Base-by-base conservation (phyloP, 2,113 vertebrate genomes). In the Odobenus rosmarus region DNA sequence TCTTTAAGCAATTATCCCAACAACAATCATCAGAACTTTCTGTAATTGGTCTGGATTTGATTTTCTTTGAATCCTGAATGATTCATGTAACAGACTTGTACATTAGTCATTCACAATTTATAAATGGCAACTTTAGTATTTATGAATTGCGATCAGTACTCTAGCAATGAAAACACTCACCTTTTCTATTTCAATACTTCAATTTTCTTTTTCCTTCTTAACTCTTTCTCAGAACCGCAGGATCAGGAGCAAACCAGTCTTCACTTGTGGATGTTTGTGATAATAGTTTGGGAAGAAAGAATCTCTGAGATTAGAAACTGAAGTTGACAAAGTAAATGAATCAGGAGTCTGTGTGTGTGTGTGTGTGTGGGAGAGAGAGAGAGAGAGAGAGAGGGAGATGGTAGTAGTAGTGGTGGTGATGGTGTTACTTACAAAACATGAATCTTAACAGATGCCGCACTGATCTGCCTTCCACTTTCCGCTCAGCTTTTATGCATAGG, bases 51-150 rank as follows among this genome's bases (percentile, higher is more conserved):
- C 83, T 92, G 28, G 72, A 96, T 97, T 96, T 95, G 72, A 82
- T 98, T 97, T 95, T 49, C 95, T 92, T 85, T 36, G 88, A 23
- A 49, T 96, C 72, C 53, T 98, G 81, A 96, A 98, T 69, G 97
- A 98, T 98, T 98, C 96, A 98, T 96, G 95, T 88, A 97, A 97
- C 98, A 98, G 83, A 86, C 69, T 96, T 98, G 95, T 97, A 97
- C 39, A 46, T 97, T 97, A 92, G 71, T 97, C 98, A 98, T 98
- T 98, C 98, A 97, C 98, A 98, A 98, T 98, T 98, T 97, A 98
- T 98, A 98, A 98, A 98, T 88, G 98, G 98, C 98, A 99, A 97
- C 96, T 98, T 97, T 96, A 81, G 61, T 96, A 98, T 96, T 97
- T 96, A 67, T 93, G 97, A 98, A 96, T 98, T 91, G 74, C 62